phyloP scores from a whole-genome alignment of 2,888 invertebrate genomes.

The Cylindroiulus punctatus region DNA sequence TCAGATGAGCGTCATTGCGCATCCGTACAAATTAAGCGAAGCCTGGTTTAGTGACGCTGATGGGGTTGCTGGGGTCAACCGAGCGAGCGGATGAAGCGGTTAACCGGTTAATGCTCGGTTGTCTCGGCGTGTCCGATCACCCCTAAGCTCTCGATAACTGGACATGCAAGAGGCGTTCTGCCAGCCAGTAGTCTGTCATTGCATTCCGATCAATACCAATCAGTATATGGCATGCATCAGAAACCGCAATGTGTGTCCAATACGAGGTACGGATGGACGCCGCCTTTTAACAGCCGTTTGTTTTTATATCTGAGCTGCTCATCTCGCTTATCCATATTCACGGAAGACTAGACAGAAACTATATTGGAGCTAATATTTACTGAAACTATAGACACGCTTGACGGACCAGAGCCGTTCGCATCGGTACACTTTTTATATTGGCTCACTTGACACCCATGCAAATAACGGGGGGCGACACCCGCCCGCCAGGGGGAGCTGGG shows the following conservation, averaged over 20 bases:
- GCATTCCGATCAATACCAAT: neutral
- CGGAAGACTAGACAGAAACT: neutral
- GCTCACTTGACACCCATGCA: neutral
- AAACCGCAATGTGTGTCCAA: conserved; percentile 1
- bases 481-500: too few relatives aligned
- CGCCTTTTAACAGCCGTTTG: neutral
- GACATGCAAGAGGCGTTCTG: too few relatives aligned
- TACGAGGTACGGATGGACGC: neutral
- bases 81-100: too few relatives aligned
- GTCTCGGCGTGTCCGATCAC: too few relatives aligned
- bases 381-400: conserved; percentile 1
- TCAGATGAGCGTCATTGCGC: too few relatives aligned
- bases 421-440: conserved; percentile 1
- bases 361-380: neutral
- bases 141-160: too few relatives aligned
- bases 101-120: too few relatives aligned
- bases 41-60: too few relatives aligned
- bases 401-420: neutral
- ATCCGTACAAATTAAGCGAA: too few relatives aligned
- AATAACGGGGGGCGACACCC: neutral
- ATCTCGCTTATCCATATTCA: conserved; percentile 1
- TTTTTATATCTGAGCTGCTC: neutral
- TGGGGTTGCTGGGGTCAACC: too few relatives aligned
- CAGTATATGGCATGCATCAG: neutral
- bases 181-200: too few relatives aligned